Percentiles rank a stretch among this genome's conserved stretches.
Evolutionary conservation across 2,113 vertebrate species (phyloP).

Genomic region (Aphelocoma coerulescens): DNA sequence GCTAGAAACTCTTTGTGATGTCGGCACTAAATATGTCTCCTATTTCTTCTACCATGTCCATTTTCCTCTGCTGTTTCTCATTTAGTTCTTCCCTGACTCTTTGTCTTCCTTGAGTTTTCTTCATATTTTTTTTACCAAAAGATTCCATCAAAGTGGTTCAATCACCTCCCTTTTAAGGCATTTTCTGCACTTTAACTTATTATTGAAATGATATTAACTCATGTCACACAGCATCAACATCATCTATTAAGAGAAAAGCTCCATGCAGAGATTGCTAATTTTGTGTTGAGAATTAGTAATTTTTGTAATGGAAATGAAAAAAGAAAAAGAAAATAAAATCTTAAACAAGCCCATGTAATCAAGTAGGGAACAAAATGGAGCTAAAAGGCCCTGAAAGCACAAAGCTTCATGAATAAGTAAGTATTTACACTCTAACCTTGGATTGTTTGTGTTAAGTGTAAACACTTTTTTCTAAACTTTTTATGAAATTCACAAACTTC

Average conservation of each 20-base stretch:
- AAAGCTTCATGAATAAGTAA: not conserved
- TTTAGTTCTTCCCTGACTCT: not conserved
- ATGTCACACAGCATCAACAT: not conserved
- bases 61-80: not conserved
- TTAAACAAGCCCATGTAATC: not conserved
- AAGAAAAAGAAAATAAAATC: not conserved
- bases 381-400: not conserved
- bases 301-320: not conserved
- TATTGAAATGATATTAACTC: not conserved
- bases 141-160: not conserved
- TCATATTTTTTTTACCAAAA: not conserved
- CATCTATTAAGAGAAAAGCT: not conserved
- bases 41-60: not conserved
- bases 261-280: not conserved
- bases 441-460: not conserved
- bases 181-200: not conserved
- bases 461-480: not conserved
- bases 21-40: not conserved
- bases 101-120: not conserved
- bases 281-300: not conserved
- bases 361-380: not conserved
- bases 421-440: not conserved
- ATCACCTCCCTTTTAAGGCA: not conserved
- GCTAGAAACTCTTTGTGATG: not conserved
- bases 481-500: not conserved